Conservation (phyloP, 1,140 invertebrate genomes). For the Drosophila grimshawi region DNA sequence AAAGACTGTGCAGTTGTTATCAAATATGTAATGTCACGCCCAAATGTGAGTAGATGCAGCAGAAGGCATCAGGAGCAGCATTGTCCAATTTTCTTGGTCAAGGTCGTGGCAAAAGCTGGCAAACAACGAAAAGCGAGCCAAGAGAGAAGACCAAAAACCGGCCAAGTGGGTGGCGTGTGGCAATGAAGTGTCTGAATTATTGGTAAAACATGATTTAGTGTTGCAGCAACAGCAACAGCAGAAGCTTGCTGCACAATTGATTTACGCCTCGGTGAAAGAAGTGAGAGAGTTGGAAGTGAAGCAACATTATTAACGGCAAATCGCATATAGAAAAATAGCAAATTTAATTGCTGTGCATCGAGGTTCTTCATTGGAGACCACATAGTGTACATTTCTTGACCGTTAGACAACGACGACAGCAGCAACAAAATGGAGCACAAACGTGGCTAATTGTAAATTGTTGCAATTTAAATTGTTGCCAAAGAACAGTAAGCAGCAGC, state of each 20-base stretch:
- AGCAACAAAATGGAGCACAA: slow-evolving; percentile 79
- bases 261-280: not conserved
- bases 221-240: not conserved
- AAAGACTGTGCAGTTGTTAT: not conserved
- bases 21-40: slow-evolving; percentile 39
- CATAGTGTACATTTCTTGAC: slow-evolving; percentile 61
- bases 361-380: slow-evolving; percentile 40
- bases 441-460: slow-evolving; percentile 83
- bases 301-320: slow-evolving; percentile 28
- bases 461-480: slow-evolving; percentile 80
- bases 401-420: slow-evolving; percentile 60
- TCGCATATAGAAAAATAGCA: slow-evolving; percentile 34
- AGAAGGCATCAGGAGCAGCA: slow-evolving; percentile 1
- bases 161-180: slow-evolving; percentile 41
- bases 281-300: not conserved
- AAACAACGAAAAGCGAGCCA: slow-evolving; percentile 30
- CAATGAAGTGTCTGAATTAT: slow-evolving; percentile 9
- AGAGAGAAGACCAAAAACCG: slow-evolving; percentile 46
- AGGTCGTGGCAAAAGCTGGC: slow-evolving; percentile 41
- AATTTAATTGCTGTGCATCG: slow-evolving; percentile 72
- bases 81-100: slow-evolving; percentile 61
- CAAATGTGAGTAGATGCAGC: slow-evolving; percentile 8
- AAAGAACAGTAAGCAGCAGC: slow-evolving; percentile 58
- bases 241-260: not conserved
- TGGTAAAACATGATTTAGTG: slow-evolving; percentile 9